These are phyloP conservation scores for Torymus auratus DNA, from an alignment of 2,888 invertebrate genomes.

Conservation along the genomic window DNA sequence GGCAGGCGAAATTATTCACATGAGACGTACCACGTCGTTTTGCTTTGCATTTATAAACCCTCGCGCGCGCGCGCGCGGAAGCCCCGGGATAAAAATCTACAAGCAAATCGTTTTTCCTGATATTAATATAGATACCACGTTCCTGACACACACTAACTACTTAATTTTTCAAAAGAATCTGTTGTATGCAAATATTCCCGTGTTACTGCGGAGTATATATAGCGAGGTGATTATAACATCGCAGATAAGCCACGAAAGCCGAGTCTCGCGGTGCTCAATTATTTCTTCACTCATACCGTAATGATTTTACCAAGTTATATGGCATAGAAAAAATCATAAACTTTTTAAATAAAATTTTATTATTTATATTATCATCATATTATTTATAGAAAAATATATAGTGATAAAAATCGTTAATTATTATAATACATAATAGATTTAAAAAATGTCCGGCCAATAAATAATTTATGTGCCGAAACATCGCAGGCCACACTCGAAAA, in stretches of 20 bases:
- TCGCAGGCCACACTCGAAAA: background rate
- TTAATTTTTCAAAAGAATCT: constrained; percentile 54
- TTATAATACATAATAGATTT: no score
- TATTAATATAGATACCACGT: constrained; percentile 56
- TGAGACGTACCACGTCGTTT: constrained; percentile 32
- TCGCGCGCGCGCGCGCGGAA: no score
- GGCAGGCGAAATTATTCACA: constrained; percentile 42
- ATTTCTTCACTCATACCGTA: constrained; percentile 21
- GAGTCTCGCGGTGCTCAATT: constrained; percentile 47
- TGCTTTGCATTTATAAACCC: constrained; percentile 33
- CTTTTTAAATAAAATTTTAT: no score
- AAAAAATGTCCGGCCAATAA: no score
- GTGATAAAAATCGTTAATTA: no score
- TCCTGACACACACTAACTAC: constrained; percentile 51
- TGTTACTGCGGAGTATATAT: constrained; percentile 7
- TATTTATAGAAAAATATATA: no score
- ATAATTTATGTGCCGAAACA: no score
- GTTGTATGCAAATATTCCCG: constrained; percentile 56
- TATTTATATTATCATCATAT: no score
- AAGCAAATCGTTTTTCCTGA: constrained; percentile 53
- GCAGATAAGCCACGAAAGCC: constrained; percentile 40
- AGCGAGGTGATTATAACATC: constrained; percentile 27
- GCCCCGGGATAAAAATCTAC: constrained; percentile 55
- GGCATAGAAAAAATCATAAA: no score
- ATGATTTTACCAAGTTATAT: no score